Percentiles rank a stretch among this genome's conserved stretches.
These are phyloP conservation scores for Halcyon malimbica DNA, from an alignment of 2,113 vertebrate species.

Conservation along the genomic window DNA sequence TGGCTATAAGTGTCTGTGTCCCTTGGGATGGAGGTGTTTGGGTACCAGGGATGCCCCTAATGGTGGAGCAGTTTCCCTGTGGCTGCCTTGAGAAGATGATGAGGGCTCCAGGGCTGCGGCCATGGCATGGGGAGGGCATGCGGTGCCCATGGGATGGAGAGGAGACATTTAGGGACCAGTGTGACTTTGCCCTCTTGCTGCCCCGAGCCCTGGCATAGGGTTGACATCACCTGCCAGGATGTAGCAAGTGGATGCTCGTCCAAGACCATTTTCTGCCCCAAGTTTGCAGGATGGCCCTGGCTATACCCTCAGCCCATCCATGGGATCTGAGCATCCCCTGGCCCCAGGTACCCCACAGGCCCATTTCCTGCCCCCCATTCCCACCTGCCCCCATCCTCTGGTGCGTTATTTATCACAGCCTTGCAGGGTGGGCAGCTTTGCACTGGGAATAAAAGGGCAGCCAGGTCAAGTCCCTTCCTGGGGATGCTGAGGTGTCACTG, in stretches of 20 bases:
- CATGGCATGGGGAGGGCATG: fast-evolving
- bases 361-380: not conserved
- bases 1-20: not conserved
- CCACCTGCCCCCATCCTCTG: not conserved
- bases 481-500: not conserved
- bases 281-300: not conserved
- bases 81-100: not conserved
- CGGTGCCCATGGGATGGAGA: fast-evolving
- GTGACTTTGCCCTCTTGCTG: not conserved
- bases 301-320: not conserved
- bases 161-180: not conserved
- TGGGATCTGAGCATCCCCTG: not conserved
- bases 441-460: not conserved
- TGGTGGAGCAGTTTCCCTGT: not conserved
- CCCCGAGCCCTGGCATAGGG: not conserved
- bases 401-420: not conserved
- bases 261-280: not conserved
- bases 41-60: not conserved
- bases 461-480: not conserved
- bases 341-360: not conserved
- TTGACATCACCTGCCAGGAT: not conserved
- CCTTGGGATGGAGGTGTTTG: not conserved
- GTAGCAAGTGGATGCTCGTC: not conserved
- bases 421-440: not conserved
- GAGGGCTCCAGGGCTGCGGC: not conserved